Percentiles rank a stretch among this genome's conserved stretches.
These are phyloP conservation scores for Zingel zingel DNA, from an alignment of 2,113 vertebrate genomes.

Conservation along the genomic window DNA sequence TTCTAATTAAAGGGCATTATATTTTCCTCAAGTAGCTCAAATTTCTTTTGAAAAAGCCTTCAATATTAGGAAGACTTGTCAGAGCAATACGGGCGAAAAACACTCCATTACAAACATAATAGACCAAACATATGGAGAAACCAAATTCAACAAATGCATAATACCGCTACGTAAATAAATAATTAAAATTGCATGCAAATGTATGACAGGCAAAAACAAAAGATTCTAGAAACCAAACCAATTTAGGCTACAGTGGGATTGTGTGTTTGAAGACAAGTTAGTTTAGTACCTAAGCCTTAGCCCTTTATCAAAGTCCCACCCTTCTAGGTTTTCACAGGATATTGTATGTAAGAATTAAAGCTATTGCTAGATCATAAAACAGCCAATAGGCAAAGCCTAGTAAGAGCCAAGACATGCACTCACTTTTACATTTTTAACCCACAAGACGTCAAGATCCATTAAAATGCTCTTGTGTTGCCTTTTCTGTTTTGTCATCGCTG, in stretches of 20 bases:
- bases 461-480: slow-evolving; percentile 35
- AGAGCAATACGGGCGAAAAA: slow-evolving; percentile 15
- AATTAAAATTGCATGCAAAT: slow-evolving; percentile 57
- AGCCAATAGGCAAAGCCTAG: slow-evolving; percentile 39
- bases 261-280: slow-evolving; percentile 22
- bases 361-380: slow-evolving; percentile 55
- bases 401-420: slow-evolving; percentile 59
- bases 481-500: not conserved
- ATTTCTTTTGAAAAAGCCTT: slow-evolving; percentile 20
- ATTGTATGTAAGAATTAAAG: slow-evolving; percentile 39
- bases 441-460: not conserved
- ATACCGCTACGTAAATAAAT: slow-evolving; percentile 37
- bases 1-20: slow-evolving; percentile 14
- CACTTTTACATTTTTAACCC: not conserved
- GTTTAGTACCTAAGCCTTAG: slow-evolving; percentile 52
- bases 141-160: slow-evolving; percentile 46
- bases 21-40: slow-evolving; percentile 23
- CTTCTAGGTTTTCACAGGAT: slow-evolving; percentile 41
- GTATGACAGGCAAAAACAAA: slow-evolving; percentile 39
- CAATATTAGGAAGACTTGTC: not conserved
- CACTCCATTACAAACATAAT: slow-evolving; percentile 59
- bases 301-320: slow-evolving; percentile 57
- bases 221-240: slow-evolving; percentile 22
- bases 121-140: slow-evolving; percentile 37
- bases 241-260: slow-evolving; percentile 26